phyloP scores from a whole-genome alignment of 2,888 invertebrate genomes.

The Brachylomia viminalis region DNA sequence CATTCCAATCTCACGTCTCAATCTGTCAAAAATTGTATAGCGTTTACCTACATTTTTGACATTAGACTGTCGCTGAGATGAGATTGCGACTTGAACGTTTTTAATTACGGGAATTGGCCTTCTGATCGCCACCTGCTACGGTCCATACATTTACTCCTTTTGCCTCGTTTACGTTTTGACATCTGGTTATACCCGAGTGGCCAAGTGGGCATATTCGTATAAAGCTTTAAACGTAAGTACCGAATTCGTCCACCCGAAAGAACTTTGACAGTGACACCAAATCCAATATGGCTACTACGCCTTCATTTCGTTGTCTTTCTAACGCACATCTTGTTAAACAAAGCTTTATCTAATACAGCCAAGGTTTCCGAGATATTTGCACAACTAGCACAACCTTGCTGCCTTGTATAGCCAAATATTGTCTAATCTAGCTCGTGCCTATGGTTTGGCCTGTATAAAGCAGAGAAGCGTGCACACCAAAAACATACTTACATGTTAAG shows the following conservation, averaged over 20 bases:
- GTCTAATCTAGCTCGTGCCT: constrained; percentile 27
- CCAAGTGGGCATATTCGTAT: too few relatives aligned
- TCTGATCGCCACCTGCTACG: too few relatives aligned
- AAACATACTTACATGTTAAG: constrained; percentile 2
- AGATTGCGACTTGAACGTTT: too few relatives aligned
- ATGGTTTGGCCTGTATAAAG: constrained; percentile 11
- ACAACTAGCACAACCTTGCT: constrained; percentile 66
- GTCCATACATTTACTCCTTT: too few relatives aligned
- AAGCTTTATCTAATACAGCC: constrained; percentile 65
- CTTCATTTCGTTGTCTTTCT: constrained; percentile 50
- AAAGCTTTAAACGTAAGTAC: constrained; percentile 4
- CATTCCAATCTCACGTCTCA: too few relatives aligned
- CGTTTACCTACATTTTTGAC: too few relatives aligned
- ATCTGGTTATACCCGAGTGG: too few relatives aligned
- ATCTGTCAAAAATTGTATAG: too few relatives aligned
- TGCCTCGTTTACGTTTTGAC: too few relatives aligned
- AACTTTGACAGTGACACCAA: constrained; percentile 31
- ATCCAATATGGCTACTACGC: constrained; percentile 40
- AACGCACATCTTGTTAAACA: constrained; percentile 57
- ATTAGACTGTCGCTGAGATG: too few relatives aligned
- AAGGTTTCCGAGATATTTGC: constrained; percentile 65
- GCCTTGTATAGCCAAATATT: constrained; percentile 66
- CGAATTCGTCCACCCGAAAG: neutral
- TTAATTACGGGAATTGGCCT: too few relatives aligned
- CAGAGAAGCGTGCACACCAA: neutral